These are phyloP conservation scores for Hippocampus kuda DNA, from an alignment of 2,797 vertebrate genomes.

Conservation along the genomic window DNA sequence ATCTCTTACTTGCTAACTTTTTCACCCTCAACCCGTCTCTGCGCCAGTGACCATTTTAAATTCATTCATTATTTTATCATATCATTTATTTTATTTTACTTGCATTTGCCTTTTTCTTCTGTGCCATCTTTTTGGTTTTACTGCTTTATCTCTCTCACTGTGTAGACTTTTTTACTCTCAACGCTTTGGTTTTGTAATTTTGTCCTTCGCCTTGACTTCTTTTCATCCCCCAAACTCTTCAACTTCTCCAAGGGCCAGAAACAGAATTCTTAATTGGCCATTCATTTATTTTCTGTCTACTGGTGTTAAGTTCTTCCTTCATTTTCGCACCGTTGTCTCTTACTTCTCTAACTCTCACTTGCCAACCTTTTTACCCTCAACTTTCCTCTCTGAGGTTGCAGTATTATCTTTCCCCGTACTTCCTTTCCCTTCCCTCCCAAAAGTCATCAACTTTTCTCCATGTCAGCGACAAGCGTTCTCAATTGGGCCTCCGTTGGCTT, in stretches of 20 bases:
- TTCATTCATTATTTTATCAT: background rate
- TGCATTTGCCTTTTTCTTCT: background rate
- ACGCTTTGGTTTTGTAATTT: background rate
- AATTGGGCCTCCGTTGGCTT: background rate
- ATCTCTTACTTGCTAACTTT: background rate
- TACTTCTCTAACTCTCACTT: background rate
- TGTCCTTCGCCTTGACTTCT: background rate
- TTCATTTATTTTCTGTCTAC: background rate
- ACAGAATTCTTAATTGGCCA: background rate
- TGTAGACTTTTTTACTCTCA: background rate
- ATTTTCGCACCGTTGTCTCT: background rate
- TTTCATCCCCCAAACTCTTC: background rate
- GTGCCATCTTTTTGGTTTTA: background rate
- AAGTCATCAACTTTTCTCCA: background rate
- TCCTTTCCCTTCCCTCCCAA: background rate
- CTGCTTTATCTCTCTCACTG: slow-evolving; percentile 13
- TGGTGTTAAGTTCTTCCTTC: background rate
- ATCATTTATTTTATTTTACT: background rate
- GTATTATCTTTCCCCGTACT: background rate
- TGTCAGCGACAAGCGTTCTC: background rate
- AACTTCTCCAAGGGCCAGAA: no score
- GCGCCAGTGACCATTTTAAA: background rate
- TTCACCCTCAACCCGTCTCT: background rate
- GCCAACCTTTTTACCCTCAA: background rate
- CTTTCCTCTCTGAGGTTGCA: background rate